Evolutionary conservation across 2,888 invertebrate genomes (phyloP).

Genomic region (Drosophila siamana): DNA sequence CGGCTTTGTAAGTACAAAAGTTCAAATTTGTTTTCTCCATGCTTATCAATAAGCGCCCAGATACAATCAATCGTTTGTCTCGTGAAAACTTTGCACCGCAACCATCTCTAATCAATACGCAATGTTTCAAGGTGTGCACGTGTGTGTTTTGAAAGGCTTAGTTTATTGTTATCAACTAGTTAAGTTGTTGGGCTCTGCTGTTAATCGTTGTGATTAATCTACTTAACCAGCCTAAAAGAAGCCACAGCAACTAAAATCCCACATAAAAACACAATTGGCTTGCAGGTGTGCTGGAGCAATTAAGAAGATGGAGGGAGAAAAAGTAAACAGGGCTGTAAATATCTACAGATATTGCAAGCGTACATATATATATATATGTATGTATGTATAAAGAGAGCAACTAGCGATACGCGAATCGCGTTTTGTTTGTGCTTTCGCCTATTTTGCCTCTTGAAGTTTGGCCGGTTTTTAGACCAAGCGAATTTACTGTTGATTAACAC

Average conservation of each 20-base stretch:
- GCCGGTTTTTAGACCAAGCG: conserved; percentile 25
- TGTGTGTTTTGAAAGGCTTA: neutral
- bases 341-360: neutral
- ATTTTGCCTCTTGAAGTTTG: conserved; percentile 46
- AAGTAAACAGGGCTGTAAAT: conserved; percentile 10
- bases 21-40: neutral
- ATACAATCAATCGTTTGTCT: neutral
- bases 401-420: conserved; percentile 15
- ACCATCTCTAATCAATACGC: conserved; percentile 28
- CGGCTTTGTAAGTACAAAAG: neutral
- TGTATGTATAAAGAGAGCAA: neutral
- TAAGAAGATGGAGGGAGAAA: neutral
- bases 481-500: conserved; percentile 52
- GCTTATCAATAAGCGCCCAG: neutral
- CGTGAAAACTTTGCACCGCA: neutral
- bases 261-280: neutral
- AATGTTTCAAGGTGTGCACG: too few relatives aligned
- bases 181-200: neutral
- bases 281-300: neutral
- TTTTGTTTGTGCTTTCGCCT: conserved; percentile 29
- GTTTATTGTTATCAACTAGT: conserved; percentile 28
- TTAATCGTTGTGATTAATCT: conserved; percentile 31
- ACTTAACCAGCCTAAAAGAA: conserved; percentile 10
- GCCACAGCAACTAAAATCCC: conserved; percentile 3
- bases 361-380: neutral